Conservation (phyloP, 2,797 vertebrate species). For the Tragelaphus oryx region DNA sequence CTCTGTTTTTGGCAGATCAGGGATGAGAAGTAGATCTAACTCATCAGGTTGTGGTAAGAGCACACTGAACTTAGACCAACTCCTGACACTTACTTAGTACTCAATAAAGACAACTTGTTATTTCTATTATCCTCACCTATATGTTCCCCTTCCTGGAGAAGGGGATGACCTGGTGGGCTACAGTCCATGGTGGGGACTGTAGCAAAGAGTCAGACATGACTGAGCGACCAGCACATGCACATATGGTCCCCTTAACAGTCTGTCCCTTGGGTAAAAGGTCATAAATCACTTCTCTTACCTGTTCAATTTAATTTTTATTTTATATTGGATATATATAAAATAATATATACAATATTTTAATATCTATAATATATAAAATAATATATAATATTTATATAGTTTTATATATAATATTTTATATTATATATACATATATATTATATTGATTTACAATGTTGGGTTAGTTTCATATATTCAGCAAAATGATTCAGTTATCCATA, state of each 20-base stretch:
- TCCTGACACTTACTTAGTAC: rapidly evolving
- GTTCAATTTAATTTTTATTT: neutral
- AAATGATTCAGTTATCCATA: neutral
- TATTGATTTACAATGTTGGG: neutral
- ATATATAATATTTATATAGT: no score
- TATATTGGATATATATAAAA: neutral
- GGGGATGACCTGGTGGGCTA: neutral
- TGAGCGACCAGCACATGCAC: neutral
- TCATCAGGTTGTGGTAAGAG: neutral
- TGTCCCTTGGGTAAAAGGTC: neutral
- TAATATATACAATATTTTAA: no score
- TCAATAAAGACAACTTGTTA: neutral
- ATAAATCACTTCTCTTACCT: neutral
- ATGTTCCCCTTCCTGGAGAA: neutral
- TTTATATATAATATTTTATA: no score
- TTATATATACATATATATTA: no score
- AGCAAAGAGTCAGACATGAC: rapidly evolving
- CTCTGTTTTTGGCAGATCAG: neutral
- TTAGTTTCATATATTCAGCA: neutral
- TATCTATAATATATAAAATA: no score
- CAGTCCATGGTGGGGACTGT: neutral
- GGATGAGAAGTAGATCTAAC: no score
- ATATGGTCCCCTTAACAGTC: neutral
- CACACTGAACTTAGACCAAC: neutral
- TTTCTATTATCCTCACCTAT: neutral